Evolutionary conservation across 1,140 invertebrate species (phyloP), one percentile per base, ranked within the genome.

Genomic region (Thereuonema tuberculata): DNA sequence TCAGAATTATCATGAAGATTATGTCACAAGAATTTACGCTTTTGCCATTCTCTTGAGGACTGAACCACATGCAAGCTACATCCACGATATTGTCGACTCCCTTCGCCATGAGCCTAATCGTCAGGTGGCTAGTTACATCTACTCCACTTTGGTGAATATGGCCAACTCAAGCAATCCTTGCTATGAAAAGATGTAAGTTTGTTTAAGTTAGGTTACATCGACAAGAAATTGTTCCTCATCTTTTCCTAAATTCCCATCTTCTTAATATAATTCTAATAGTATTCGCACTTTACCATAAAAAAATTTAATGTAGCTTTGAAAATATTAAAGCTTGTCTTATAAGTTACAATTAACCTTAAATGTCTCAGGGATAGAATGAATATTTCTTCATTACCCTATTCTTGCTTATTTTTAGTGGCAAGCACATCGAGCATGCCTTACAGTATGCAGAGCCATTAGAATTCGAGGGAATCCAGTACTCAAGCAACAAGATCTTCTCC

Each of bases 1-100:
- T 50, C 5, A 57, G 20, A 62, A 68, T 58, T 27, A 50, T 26
- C 48, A 56, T 1, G 64, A 67, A 29, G 54, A 63, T 25, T 63
- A 62, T 17, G 54, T 60, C 37, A 23, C 67, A 1, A 56, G 67
- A 21, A 67, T 57, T 49, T 59, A 60, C 37, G 63, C 66, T 17
- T 68, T 68, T 59, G 56, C 56, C 14, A 52, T 62, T 27, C 12
- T 65, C 2, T 14, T 65, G 17, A 14, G 17, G 20, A 43, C 46
- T n/a, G n/a, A 62, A 14, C 61, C 64, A 26, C 49, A 26, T 17
- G 15, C 25, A 20, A 5, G 5, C 2, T n/a, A 2, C 24, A 43
- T 60, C 5, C 5, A 2, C 23, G 2, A 2, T 9, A 17, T 60
- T 2, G 17, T 29, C 27, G 20, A 20, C 2, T 12, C 9, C 14